Evolutionary conservation across 2,113 vertebrate genomes (phyloP), one percentile per base, ranked within the genome.

Genomic region (Pluvianellus socialis): DNA sequence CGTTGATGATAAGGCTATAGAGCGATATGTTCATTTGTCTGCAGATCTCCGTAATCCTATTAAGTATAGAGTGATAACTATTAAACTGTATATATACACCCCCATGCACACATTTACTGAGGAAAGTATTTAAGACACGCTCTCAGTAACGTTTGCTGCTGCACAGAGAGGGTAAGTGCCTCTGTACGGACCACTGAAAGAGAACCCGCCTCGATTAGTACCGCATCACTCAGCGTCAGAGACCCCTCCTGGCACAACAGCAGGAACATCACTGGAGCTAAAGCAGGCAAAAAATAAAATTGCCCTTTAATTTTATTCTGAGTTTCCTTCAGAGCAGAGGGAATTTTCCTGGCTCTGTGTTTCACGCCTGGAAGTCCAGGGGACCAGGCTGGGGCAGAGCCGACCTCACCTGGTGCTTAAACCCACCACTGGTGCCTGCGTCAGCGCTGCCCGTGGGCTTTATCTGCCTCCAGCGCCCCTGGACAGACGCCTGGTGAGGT

Each of bases 31-130:
- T 90, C 94, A 93, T 96, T 97, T 96, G 96, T 92, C 98, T 97
- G 97, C 92, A 84, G 92, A 95, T 94, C 95, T 90, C 80, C 91
- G 73, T 95, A 96, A 97, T 97, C 96, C 98, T 96, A 95, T 97
- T 96, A 96, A 96, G 96, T 76, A 97, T 5, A 65, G 90, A 96
- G 92, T 47, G 97, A 98, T 98, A 87, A 95, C 77, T 96, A 42
- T 77, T 89, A 67, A 71, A 95, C 55, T 72, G 73, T 45, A 20
- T 63, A 15, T 38, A 33, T 4, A 85, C 61, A 62, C 56, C 40
- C 91, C 80, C 33, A 0, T 22, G 50, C 2, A 9, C 79, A 52
- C 38, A 13, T 56, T 77, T 63, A 18, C 33, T 55, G 75, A 74
- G 86, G 20, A 22, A 40, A 63, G 73, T 12, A 6, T 92, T 85